phyloP scores from a whole-genome alignment of 2,113 vertebrate species.

The Spea bombifrons region DNA sequence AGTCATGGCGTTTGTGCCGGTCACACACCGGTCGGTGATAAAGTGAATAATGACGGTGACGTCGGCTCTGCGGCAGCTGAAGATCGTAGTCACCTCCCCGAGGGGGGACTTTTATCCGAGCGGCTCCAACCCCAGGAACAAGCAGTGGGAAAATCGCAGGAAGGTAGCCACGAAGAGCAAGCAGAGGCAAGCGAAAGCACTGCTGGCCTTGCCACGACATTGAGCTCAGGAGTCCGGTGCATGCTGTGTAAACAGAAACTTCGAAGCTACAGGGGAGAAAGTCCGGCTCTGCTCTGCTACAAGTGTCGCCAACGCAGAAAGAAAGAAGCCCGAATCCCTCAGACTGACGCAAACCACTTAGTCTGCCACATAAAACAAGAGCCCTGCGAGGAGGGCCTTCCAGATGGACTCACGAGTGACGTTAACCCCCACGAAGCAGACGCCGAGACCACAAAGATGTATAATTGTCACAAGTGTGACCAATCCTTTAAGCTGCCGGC shows the following conservation, averaged over 20 bases:
- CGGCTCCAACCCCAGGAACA: no score
- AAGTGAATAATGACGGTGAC: not conserved
- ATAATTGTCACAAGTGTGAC: conserved; percentile 31
- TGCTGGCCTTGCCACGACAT: no score
- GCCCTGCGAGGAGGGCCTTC: not conserved
- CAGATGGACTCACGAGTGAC: not conserved
- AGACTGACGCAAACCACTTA: not conserved
- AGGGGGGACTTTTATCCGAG: no score
- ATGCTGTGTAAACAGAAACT: conserved; percentile 5
- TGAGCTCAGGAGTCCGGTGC: not conserved
- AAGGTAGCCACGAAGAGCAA: no score
- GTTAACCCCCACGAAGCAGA: not conserved
- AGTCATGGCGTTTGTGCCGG: no score
- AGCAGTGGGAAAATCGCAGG: no score
- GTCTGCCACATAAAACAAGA: not conserved
- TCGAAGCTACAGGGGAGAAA: not conserved
- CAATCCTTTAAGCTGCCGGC: not conserved
- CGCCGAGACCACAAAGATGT: not conserved
- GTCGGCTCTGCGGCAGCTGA: not conserved
- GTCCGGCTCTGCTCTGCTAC: not conserved
- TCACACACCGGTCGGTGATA: not conserved
- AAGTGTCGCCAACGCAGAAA: not conserved
- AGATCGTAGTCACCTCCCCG: not conserved
- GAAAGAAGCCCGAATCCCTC: not conserved
- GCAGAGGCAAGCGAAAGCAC: no score